A percentile compares a stretch with the other conserved stretches of the same genome.
Conservation (phyloP, 1,140 invertebrate species). For the Centruroides vittatus region DNA sequence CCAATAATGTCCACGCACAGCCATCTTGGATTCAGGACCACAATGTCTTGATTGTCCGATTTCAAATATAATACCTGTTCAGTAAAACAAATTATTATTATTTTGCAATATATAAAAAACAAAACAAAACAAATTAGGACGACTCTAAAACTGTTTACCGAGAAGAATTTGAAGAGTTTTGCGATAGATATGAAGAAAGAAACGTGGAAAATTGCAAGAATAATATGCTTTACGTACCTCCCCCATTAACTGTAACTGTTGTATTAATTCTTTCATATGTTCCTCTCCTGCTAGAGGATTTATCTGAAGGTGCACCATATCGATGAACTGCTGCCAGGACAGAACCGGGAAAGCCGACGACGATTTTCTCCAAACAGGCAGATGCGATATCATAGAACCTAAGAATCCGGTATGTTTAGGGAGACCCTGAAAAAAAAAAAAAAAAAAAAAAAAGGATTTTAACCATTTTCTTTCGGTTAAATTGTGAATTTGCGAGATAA, state of each 20-base stretch:
- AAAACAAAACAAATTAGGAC: too few species aligned
- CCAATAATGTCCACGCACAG: constrained; percentile 54
- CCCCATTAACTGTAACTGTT: constrained; percentile 51
- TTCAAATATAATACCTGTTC: constrained; percentile 37
- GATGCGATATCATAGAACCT: constrained; percentile 40
- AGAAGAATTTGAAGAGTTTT: too few species aligned
- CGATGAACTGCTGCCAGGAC: constrained; percentile 46
- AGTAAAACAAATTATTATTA: background rate
- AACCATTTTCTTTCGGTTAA: too few species aligned
- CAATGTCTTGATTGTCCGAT: constrained; percentile 42
- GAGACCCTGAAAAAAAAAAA: constrained; percentile 36
- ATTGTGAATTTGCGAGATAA: too few species aligned
- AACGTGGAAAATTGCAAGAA: too few species aligned
- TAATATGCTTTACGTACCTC: constrained; percentile 33
- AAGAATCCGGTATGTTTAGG: constrained; percentile 45
- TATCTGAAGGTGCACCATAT: constrained; percentile 43
- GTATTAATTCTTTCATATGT: constrained; percentile 48
- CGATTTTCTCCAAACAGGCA: constrained; percentile 39
- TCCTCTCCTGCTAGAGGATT: constrained; percentile 53
- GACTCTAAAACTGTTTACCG: too few species aligned
- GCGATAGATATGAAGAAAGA: too few species aligned
- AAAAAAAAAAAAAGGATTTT: constrained; percentile 20
- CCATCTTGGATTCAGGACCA: constrained; percentile 59
- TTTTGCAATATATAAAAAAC: too few species aligned
- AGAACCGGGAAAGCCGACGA: constrained; percentile 45